Evolutionary conservation across 2,113 vertebrate genomes (phyloP).

Genomic region (Cyphomyrus discorhynchus): DNA sequence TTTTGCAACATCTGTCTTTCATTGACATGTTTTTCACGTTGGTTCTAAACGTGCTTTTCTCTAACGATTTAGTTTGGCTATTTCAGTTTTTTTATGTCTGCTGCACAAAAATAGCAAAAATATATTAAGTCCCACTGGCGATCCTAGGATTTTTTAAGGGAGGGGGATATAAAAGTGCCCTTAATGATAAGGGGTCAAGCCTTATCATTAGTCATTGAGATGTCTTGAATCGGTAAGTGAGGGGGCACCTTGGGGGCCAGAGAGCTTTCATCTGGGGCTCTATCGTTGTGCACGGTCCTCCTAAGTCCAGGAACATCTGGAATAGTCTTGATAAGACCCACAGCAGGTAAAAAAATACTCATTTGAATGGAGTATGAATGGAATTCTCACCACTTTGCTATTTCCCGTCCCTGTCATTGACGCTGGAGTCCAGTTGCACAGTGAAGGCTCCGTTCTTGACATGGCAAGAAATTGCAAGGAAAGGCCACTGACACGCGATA

Average conservation of each 20-base stretch:
- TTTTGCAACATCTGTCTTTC: not conserved
- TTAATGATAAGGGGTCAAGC: not conserved
- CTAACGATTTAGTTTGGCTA: not conserved
- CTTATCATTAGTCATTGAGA: not conserved
- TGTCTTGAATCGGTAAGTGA: not conserved
- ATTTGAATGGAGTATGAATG: not conserved
- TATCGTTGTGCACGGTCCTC: not conserved
- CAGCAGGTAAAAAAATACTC: not conserved
- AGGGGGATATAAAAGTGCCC: not conserved
- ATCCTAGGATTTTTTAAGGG: not conserved
- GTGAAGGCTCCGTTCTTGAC: not conserved
- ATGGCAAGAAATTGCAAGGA: not conserved
- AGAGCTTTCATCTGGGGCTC: not conserved
- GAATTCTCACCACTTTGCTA: no score
- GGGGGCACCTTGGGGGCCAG: not conserved
- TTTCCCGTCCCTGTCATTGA: not conserved
- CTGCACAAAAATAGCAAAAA: not conserved
- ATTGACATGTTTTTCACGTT: not conserved
- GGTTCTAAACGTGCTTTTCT: not conserved
- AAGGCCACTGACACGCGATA: not conserved
- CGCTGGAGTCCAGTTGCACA: no score
- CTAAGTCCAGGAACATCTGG: not conserved
- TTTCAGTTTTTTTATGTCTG: not conserved
- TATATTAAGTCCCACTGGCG: not conserved
- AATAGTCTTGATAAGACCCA: not conserved